Conservation (phyloP, 1,140 invertebrate genomes). For the Achroia grisella region DNA sequence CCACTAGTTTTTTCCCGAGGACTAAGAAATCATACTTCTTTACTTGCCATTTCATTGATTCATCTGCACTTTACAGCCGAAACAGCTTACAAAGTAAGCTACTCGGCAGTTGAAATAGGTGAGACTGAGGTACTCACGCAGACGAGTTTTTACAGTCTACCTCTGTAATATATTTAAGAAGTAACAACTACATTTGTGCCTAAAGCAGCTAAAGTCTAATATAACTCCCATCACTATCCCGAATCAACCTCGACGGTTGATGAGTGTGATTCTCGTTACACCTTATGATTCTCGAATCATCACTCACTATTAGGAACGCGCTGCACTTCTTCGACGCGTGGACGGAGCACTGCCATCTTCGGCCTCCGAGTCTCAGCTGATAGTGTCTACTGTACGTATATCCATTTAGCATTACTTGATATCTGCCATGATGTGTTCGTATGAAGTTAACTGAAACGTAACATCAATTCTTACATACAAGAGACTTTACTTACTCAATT, state of each 20-base stretch:
- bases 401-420: conserved; percentile 22
- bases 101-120: too few relatives aligned
- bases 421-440: conserved; percentile 16
- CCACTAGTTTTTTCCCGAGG: too few relatives aligned
- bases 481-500: too few relatives aligned
- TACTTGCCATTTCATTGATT: too few relatives aligned
- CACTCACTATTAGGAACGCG: conserved; percentile 21
- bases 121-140: too few relatives aligned
- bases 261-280: conserved; percentile 27
- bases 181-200: too few relatives aligned
- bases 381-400: conserved; percentile 36
- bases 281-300: conserved; percentile 14
- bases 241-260: conserved; percentile 5
- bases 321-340: conserved; percentile 28
- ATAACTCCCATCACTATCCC: conserved; percentile 8
- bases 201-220: conserved; percentile 3
- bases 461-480: too few relatives aligned
- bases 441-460: conserved; percentile 27
- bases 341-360: conserved; percentile 34
- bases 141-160: too few relatives aligned
- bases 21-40: too few relatives aligned
- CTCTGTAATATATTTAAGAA: too few relatives aligned
- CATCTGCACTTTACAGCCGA: too few relatives aligned
- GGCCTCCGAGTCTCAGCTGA: conserved; percentile 11
- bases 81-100: too few relatives aligned